Percentiles rank a stretch among this genome's conserved stretches.
Evolutionary conservation across 2,113 vertebrate genomes (phyloP).

Genomic region (Engraulis encrasicolus): DNA sequence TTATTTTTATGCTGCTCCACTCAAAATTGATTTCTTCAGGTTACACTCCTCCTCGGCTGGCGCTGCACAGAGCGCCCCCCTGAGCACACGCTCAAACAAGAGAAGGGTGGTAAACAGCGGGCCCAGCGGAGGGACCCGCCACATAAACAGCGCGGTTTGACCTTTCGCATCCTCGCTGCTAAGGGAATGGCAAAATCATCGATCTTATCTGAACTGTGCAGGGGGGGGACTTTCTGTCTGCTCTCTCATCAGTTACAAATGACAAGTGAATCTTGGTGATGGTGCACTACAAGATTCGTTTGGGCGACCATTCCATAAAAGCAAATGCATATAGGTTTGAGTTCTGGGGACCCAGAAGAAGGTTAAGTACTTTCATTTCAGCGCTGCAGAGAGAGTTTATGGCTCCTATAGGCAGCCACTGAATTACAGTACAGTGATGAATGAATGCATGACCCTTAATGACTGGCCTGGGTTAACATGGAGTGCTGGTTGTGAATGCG

Average conservation of each 20-base stretch:
- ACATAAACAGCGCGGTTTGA: conserved; percentile 43
- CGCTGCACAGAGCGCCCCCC: neutral
- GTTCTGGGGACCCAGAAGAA: conserved; percentile 21
- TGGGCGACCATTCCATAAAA: conserved; percentile 34
- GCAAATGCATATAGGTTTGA: conserved; percentile 7
- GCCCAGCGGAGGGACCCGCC: neutral
- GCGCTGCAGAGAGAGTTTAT: conserved; percentile 18
- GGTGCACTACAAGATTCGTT: conserved; percentile 30
- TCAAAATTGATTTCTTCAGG: conserved; percentile 30
- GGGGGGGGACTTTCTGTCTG: conserved; percentile 40
- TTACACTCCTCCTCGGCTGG: neutral
- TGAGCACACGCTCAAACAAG: neutral
- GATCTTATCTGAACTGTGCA: conserved; percentile 46
- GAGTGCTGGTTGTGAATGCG: conserved; percentile 40
- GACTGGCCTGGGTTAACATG: conserved; percentile 32
- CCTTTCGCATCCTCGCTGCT: conserved; percentile 46
- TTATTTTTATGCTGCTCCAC: conserved; percentile 33
- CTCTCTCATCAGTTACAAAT: conserved; percentile 46
- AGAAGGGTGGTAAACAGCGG: neutral
- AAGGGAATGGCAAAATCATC: conserved; percentile 35
- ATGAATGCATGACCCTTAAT: conserved; percentile 29
- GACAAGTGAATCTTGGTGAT: conserved; percentile 50
- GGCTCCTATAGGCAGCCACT: conserved; percentile 14
- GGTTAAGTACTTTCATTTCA: conserved; percentile 21
- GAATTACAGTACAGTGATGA: conserved; percentile 25